These are phyloP conservation scores for Semotilus atromaculatus DNA, from an alignment of 2,797 vertebrate genomes.

Conservation along the genomic window DNA sequence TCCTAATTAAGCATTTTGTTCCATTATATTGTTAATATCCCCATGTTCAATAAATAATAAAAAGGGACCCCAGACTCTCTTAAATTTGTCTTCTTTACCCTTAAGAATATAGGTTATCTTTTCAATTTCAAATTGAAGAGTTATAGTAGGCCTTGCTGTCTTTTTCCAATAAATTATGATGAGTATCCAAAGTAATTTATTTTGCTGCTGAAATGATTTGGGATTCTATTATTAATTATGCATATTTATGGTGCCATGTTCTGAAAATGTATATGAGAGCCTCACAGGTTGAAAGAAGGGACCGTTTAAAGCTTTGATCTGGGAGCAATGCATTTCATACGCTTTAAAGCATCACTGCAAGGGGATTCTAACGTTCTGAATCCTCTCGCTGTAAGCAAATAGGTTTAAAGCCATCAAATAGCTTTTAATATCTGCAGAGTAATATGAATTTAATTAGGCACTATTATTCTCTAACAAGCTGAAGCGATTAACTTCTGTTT, in stretches of 20 bases:
- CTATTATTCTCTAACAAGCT: conserved; percentile 40
- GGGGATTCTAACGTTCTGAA: conserved; percentile 7
- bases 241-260: not conserved
- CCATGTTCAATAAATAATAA: too few species aligned
- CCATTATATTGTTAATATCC: too few species aligned
- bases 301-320: conserved; percentile 20
- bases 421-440: conserved; percentile 46
- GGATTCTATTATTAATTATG: conserved; percentile 23
- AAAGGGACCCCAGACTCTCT: too few species aligned
- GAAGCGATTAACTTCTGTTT: conserved; percentile 29
- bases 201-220: not conserved
- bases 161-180: not conserved
- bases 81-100: too few species aligned
- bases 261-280: not conserved
- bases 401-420: conserved; percentile 36
- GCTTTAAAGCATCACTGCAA: conserved; percentile 10
- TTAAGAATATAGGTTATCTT: too few species aligned
- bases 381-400: conserved; percentile 7
- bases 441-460: conserved; percentile 40
- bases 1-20: too few species aligned
- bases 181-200: not conserved
- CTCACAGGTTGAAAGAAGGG: not conserved
- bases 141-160: too few species aligned
- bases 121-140: too few species aligned
- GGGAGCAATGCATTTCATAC: conserved; percentile 32